phyloP scores from a whole-genome alignment of 2,888 invertebrate genomes.

The Cerceris rybyensis region DNA sequence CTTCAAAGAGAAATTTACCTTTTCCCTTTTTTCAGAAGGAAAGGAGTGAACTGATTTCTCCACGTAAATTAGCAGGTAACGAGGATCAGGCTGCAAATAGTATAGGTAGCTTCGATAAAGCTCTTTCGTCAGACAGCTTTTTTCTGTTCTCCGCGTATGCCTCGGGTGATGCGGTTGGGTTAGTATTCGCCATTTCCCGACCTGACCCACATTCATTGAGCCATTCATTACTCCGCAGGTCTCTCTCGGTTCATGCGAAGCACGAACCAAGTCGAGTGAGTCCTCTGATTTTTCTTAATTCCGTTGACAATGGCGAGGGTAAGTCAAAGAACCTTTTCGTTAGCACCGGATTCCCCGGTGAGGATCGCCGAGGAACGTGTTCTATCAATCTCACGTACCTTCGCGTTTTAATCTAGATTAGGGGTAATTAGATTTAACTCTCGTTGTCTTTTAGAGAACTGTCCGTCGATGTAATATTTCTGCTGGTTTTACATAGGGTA shows the following conservation, averaged over 20 bases:
- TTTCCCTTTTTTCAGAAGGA: too few relatives aligned
- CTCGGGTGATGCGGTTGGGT: conserved; percentile 31
- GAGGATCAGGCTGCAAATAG: too few relatives aligned
- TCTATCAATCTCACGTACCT: background rate
- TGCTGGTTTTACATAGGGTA: too few relatives aligned
- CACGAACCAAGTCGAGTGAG: conserved; percentile 21
- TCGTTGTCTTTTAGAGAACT: too few relatives aligned
- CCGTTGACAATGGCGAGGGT: conserved; percentile 11
- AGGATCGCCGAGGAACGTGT: background rate
- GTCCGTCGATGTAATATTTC: too few relatives aligned
- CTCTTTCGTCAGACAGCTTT: conserved; percentile 21
- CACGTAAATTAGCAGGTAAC: too few relatives aligned
- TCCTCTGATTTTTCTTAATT: conserved; percentile 35
- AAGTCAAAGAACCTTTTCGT: background rate
- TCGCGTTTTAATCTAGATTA: background rate
- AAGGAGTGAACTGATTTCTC: too few relatives aligned
- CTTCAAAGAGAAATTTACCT: too few relatives aligned
- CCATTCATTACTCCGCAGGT: conserved; percentile 41
- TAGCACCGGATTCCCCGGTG: background rate
- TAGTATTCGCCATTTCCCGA: conserved; percentile 41
- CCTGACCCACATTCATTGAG: conserved; percentile 45
- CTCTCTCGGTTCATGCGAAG: conserved; percentile 26
- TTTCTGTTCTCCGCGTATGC: background rate
- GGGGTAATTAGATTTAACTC: too few relatives aligned
- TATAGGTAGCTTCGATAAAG: conserved; percentile 21